These are phyloP conservation scores for Melanotaenia trifasciata DNA, from an alignment of 2,797 vertebrate genomes.

Conservation along the genomic window DNA sequence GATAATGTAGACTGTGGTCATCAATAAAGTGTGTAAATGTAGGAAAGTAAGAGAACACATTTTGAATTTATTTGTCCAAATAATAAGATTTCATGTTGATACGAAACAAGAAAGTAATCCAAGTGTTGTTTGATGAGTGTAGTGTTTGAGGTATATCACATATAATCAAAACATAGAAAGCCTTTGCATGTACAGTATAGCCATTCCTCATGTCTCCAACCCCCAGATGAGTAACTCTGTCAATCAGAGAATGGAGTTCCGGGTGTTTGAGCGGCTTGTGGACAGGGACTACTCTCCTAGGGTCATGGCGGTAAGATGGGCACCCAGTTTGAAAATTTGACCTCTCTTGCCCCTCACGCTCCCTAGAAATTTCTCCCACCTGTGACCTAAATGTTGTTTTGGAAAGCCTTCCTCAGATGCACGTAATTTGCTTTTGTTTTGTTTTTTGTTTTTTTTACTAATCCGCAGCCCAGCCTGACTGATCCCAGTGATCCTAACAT, in stretches of 20 bases:
- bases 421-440: constrained; percentile 39
- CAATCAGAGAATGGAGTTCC: constrained; percentile 89
- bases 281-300: constrained; percentile 86
- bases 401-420: constrained; percentile 62
- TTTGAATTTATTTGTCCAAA: neutral
- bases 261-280: constrained; percentile 85
- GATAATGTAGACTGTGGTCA: neutral
- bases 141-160: constrained; percentile 19
- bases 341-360: constrained; percentile 53
- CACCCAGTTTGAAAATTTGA: constrained; percentile 62
- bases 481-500: constrained; percentile 69
- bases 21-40: neutral
- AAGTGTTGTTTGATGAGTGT: constrained; percentile 9
- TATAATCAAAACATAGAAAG: constrained; percentile 33
- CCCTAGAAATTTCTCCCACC: constrained; percentile 55
- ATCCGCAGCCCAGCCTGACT: constrained; percentile 53
- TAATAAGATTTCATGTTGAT: neutral
- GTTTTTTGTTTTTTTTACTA: constrained; percentile 42
- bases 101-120: neutral
- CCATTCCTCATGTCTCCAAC: constrained; percentile 79
- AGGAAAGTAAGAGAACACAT: too few species aligned
- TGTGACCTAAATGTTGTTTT: constrained; percentile 64
- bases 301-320: constrained; percentile 87
- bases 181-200: constrained; percentile 59
- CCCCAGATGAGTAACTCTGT: constrained; percentile 90